phyloP scores from a whole-genome alignment of 1,140 invertebrate genomes.

The Tribolium madens region DNA sequence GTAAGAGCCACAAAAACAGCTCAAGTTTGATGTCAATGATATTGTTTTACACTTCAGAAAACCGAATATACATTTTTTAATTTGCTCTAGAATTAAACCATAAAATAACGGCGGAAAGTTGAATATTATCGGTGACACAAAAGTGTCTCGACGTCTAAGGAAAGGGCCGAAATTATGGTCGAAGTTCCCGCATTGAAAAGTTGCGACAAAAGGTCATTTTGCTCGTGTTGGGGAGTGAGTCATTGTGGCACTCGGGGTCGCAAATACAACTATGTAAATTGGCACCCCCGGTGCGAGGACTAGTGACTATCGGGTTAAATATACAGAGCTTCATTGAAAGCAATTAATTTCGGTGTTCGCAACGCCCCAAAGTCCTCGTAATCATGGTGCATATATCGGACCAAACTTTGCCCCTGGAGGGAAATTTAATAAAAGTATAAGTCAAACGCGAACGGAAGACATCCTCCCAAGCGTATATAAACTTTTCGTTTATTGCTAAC shows the following conservation, averaged over 20 bases:
- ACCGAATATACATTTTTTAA: neutral
- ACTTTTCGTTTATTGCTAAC: conserved; percentile 43
- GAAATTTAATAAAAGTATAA: conserved; percentile 44
- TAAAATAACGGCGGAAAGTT: conserved; percentile 39
- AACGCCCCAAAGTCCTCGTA: conserved; percentile 18
- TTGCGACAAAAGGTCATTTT: conserved; percentile 49
- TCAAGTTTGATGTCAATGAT: conserved; percentile 8
- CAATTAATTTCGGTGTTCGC: conserved; percentile 47
- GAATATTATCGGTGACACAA: conserved; percentile 45
- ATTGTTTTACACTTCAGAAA: neutral
- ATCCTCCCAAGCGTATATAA: conserved; percentile 38
- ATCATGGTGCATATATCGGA: conserved; percentile 33
- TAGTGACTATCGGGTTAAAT: conserved; percentile 37
- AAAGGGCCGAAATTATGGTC: conserved; percentile 45
- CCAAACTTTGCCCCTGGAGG: conserved; percentile 20
- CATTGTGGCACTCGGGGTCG: conserved; percentile 22
- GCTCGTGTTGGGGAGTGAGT: conserved; percentile 7
- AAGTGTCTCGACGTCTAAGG: conserved; percentile 19
- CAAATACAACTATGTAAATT: conserved; percentile 49
- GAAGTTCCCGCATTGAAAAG: conserved; percentile 46
- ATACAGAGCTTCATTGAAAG: conserved; percentile 51
- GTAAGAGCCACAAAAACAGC: neutral
- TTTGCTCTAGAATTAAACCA: conserved; percentile 18
- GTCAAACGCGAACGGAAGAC: conserved; percentile 40
- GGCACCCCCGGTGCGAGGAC: neutral